Percentiles rank a stretch among this genome's conserved stretches.
phyloP scores from a whole-genome alignment of 2,888 invertebrate species.

The Aethes cnicana region DNA sequence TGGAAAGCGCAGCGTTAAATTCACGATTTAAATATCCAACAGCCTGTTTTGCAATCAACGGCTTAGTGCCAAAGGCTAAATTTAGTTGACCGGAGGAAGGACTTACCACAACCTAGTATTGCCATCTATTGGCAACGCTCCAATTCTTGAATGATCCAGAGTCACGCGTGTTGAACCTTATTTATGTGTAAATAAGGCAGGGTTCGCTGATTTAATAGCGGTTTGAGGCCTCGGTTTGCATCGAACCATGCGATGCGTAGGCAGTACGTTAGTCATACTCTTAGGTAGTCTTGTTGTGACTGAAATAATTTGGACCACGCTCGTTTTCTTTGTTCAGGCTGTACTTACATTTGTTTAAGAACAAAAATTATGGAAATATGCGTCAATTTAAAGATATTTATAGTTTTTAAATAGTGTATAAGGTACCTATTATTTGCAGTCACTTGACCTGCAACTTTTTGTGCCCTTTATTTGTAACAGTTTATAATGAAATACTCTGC shows the following conservation, averaged over 20 bases:
- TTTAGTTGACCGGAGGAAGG: slow-evolving; percentile 23
- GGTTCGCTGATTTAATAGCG: slow-evolving; percentile 1
- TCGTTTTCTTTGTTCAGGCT: background rate
- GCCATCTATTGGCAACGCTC: slow-evolving; percentile 22
- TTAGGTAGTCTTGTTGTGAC: slow-evolving; percentile 8
- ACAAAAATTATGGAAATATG: no score
- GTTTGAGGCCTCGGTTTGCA: slow-evolving; percentile 12
- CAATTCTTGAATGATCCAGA: slow-evolving; percentile 2
- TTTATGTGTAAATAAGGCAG: slow-evolving; percentile 4
- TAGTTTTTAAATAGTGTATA: no score
- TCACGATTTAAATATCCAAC: slow-evolving; percentile 12
- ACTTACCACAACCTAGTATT: slow-evolving; percentile 29
- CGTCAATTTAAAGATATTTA: no score
- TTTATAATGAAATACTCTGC: no score
- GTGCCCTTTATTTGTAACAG: no score
- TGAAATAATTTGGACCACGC: slow-evolving; percentile 3
- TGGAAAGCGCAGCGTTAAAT: no score
- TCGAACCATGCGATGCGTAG: slow-evolving; percentile 17
- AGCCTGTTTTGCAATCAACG: slow-evolving; percentile 24
- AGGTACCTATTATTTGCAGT: no score
- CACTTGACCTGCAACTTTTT: no score
- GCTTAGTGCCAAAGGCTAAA: slow-evolving; percentile 26
- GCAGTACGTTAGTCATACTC: slow-evolving; percentile 19
- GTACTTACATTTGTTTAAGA: no score
- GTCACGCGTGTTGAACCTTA: slow-evolving; percentile 11